Base-by-base conservation (phyloP, 2,888 invertebrate species). In the Hedychridium roseum region DNA sequence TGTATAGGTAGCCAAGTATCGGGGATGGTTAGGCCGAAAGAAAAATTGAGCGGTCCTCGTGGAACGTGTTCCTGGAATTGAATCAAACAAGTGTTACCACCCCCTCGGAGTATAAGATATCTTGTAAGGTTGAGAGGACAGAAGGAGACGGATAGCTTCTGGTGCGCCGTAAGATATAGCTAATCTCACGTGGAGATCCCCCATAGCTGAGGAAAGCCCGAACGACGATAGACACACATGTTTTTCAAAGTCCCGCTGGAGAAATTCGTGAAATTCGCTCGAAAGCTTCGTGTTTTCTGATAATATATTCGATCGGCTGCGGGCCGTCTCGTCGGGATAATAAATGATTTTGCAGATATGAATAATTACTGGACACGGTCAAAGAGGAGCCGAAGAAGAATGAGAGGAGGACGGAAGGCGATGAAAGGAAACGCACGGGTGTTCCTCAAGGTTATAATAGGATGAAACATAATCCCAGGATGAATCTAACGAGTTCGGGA, bases 81-180 rank as follows among this genome's bases (percentile, higher is more conserved):
- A 73, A 73, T 73, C 73, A 70, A 72, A 73, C 73, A 73, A 73
- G 72, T 73, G 73, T 72, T 71, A 68, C 71, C 68, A 70, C 66
- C 67, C 70, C 63, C 63, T 57, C 50, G 46, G 59, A 54, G 60
- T 56, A 64, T 70, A 68, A 73, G 73, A 73, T 68, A 70, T 73
- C 71, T 70, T 64, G 59, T 48, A 53, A 61, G 58, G 60, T 68
- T 62, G 59, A 54, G 47, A 57, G 46, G 57, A 47, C 66, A 51
- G 62, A 65, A 61, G 54, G 63, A 68, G 68, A 70, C 64, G 60
- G 68, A 70, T 68, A 63, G 64, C 60, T 64, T 55, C 56, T 50
- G 58, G 52, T 56, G 54, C 36, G 34, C 41, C 32, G 43, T 44
- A 17, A 20, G 38, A 46, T 43, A 45, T 46, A 47, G 37, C 50